phyloP scores from a whole-genome alignment of 2,797 vertebrate species.

The Merluccius polli region DNA sequence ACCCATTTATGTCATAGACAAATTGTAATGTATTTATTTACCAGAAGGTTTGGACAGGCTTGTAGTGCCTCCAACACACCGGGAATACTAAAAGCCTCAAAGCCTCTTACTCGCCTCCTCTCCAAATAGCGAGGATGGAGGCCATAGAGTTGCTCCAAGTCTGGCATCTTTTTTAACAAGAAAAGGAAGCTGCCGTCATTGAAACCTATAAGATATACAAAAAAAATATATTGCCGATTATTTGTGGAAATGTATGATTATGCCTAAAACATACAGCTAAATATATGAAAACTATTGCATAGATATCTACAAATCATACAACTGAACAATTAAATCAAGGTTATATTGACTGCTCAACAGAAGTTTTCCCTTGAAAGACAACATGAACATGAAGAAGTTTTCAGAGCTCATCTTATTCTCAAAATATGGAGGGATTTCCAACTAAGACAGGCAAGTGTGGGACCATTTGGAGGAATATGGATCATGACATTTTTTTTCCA shows the following conservation, averaged over 20 bases:
- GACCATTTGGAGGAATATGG: no score
- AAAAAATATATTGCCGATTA: not conserved
- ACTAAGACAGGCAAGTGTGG: no score
- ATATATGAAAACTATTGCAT: no score
- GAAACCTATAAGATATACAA: constrained; percentile 75
- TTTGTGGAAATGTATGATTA: no score
- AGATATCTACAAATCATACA: no score
- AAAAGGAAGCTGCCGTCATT: constrained; percentile 95
- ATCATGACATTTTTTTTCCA: not conserved
- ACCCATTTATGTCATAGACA: not conserved
- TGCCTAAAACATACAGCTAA: no score
- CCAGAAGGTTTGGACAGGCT: constrained; percentile 92
- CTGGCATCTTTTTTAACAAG: constrained; percentile 97
- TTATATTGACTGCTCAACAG: no score
- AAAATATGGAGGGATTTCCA: not conserved
- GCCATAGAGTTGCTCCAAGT: constrained; percentile 95
- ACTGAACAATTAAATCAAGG: no score
- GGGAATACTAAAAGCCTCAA: constrained; percentile 96
- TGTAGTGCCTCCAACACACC: constrained; percentile 96
- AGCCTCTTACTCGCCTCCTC: constrained; percentile 90
- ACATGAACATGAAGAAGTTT: no score
- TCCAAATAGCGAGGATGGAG: constrained; percentile 96
- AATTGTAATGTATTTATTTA: constrained; percentile 60
- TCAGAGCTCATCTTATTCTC: not conserved
- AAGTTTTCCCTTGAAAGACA: not conserved